Evolutionary conservation across 2,797 vertebrate species (phyloP).

Genomic region (Tauraco hartlaubi): DNA sequence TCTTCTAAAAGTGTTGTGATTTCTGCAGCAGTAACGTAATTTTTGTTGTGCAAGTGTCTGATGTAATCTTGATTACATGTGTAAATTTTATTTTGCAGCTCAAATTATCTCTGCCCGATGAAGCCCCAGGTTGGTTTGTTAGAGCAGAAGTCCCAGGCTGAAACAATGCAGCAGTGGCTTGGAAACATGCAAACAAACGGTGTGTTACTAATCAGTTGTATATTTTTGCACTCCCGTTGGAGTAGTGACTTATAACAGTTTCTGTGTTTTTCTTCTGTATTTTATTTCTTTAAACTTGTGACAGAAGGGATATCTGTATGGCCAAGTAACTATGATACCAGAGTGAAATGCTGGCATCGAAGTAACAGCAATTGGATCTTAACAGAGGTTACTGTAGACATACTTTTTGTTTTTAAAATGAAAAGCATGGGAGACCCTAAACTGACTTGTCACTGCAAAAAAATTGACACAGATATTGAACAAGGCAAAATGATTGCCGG

Average conservation of each 20-base stretch:
- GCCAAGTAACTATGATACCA: background rate
- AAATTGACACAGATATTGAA: background rate
- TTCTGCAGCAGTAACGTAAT: background rate
- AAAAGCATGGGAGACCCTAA: background rate
- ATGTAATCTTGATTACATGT: background rate
- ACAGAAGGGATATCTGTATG: background rate
- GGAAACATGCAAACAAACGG: slow-evolving; percentile 85
- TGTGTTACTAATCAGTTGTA: background rate
- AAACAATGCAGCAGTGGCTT: slow-evolving; percentile 90
- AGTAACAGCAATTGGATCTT: background rate
- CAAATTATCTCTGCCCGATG: slow-evolving; percentile 79
- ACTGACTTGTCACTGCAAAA: background rate
- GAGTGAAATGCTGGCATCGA: background rate
- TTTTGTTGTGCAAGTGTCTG: background rate
- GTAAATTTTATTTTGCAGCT: slow-evolving; percentile 75
- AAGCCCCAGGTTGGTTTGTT: slow-evolving; percentile 80
- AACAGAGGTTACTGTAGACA: background rate
- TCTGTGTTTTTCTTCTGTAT: background rate
- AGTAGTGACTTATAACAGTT: background rate
- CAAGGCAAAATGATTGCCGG: background rate
- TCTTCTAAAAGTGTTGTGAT: background rate
- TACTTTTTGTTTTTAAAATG: background rate
- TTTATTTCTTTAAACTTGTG: background rate
- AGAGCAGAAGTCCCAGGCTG: slow-evolving; percentile 83
- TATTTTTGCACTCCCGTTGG: background rate